phyloP scores from a whole-genome alignment of 2,888 invertebrate genomes.

The Trichopoda pennipes region DNA sequence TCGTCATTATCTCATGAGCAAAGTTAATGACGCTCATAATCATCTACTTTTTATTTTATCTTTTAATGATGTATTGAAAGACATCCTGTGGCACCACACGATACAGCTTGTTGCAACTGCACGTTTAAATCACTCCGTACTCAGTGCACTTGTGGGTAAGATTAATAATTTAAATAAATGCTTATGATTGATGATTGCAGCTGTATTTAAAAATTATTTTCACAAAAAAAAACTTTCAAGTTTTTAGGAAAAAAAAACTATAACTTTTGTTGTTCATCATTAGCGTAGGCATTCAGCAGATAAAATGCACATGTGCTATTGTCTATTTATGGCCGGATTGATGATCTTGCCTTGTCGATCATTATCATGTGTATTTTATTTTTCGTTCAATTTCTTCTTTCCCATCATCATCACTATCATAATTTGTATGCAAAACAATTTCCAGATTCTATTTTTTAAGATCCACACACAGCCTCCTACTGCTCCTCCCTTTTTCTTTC shows the following conservation, averaged over 20 bases:
- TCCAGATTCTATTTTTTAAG: not conserved
- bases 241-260: not conserved
- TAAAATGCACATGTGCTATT: constrained; percentile 41
- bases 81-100: constrained; percentile 47
- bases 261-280: constrained; percentile 59
- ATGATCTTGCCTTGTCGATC: constrained; percentile 67
- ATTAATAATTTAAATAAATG: constrained; percentile 26
- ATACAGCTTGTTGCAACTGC: constrained; percentile 37
- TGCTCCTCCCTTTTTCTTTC: no score
- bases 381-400: constrained; percentile 3
- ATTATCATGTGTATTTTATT: constrained; percentile 21
- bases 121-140: not conserved
- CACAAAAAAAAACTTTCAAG: constrained; percentile 38
- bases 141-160: not conserved
- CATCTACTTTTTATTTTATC: constrained; percentile 48
- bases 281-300: constrained; percentile 27
- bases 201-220: constrained; percentile 47
- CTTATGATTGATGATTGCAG: constrained; percentile 67
- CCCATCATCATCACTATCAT: constrained; percentile 33
- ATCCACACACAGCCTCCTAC: not conserved
- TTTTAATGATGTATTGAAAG: constrained; percentile 43
- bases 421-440: constrained; percentile 57
- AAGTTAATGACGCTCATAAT: constrained; percentile 3
- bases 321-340: constrained; percentile 63
- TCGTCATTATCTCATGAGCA: not conserved